Base-by-base conservation (phyloP, 1,140 invertebrate genomes). In the Laodelphax striatellus region DNA sequence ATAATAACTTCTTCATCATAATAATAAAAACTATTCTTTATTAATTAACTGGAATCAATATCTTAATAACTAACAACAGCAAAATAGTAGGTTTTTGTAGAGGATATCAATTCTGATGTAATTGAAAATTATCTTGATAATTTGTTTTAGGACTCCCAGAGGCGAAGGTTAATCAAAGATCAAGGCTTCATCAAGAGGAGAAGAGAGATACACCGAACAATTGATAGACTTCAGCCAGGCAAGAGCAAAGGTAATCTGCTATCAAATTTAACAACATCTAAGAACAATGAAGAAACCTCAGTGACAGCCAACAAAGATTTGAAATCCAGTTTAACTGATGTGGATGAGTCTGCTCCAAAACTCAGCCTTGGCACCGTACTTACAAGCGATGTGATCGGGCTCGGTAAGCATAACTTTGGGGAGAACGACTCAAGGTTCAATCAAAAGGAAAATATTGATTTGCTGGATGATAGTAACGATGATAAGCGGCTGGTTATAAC, bases 231-330 rank as follows among this genome's bases (percentile, higher is more conserved):
- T 21, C 88, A 91, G 66, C 88, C 87, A 9, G 88, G 87, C 5
- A 89, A 91, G 75, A 85, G 86, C 64, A 90, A 90, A 74, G 87
- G 88, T 1, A 91, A 90, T 75, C 75, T 90, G n/a, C 74, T 90
- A 14, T 66, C 76, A 21, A 77, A 79, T 52, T 73, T 42, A 38
- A 42, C 24, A 41, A 63, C 65, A 44, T 66, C 61, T 44, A 57
- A 61, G 42, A 34, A 52, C 4, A 58, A 63, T 28, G 57, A 63
- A 19, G 52, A 60, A 42, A 43, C 34, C 14, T 43, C 22, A 19
- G 57, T 21, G 11, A 28, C 46, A 31, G 59, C 44, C 8, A 43
- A 22, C 17, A 77, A 81, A 67, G 80, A 83, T 66, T 28, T 69
- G 8, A 80, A 79, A 66, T 78, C 77, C 63, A 71, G 75, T 4